Conservation (phyloP, 2,113 vertebrate genomes). For the Toxotes chatareus region DNA sequence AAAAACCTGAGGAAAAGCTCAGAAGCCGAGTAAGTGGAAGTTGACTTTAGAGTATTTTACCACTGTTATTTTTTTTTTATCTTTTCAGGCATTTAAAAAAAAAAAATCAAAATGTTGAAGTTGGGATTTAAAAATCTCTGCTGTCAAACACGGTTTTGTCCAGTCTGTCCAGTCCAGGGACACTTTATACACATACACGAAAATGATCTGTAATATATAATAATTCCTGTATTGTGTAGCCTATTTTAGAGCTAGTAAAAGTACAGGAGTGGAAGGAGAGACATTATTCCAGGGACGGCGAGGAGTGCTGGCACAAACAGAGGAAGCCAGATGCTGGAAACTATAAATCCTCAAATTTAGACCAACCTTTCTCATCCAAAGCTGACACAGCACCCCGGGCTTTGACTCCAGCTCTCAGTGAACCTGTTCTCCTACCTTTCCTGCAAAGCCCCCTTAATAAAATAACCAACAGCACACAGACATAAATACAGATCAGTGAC, state of each 20-base stretch:
- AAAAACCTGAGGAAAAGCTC: background rate
- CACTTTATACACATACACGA: background rate
- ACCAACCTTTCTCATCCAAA: background rate
- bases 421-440: background rate
- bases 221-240: background rate
- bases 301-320: background rate
- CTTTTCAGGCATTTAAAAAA: background rate
- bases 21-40: background rate
- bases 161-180: background rate
- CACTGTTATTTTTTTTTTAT: background rate
- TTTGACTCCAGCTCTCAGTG: background rate
- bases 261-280: background rate
- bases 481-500: background rate
- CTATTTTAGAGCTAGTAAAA: background rate
- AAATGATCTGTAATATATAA: background rate
- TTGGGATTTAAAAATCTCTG: background rate
- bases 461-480: conserved; percentile 1
- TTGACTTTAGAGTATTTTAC: background rate
- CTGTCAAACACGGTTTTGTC: background rate
- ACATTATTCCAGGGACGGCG: background rate
- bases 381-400: too few species aligned
- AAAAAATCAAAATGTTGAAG: background rate
- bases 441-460: background rate
- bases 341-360: background rate
- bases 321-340: conserved; percentile 5